phyloP scores from a whole-genome alignment of 2,797 vertebrate species.

The Ptychadena robeensis region DNA sequence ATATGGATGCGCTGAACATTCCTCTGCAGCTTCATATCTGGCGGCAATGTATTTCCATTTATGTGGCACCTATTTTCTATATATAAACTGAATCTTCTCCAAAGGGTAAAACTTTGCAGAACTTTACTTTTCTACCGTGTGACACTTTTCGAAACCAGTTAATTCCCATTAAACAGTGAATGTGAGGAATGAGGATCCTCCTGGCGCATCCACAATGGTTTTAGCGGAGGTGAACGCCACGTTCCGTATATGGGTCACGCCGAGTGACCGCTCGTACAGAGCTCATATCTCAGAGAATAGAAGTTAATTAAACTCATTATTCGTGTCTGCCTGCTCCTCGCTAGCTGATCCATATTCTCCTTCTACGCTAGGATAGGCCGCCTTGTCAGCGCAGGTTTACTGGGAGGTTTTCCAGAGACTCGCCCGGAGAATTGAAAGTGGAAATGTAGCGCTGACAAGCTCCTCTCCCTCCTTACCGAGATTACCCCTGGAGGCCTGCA shows the following conservation, averaged over 20 bases:
- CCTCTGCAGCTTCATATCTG: too few species aligned
- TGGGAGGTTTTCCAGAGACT: neutral
- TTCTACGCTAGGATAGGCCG: neutral
- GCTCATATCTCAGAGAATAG: neutral
- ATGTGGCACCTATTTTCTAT: neutral
- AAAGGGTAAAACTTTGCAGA: neutral
- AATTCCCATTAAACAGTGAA: neutral
- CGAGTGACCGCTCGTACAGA: neutral
- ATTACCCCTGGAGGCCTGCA: slow-evolving; percentile 19
- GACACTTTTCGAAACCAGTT: neutral
- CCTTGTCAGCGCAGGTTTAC: slow-evolving; percentile 5
- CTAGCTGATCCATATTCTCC: neutral
- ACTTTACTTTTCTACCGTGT: neutral
- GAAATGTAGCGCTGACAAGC: neutral
- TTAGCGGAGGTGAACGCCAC: too few species aligned
- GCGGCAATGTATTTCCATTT: too few species aligned
- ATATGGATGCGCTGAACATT: too few species aligned
- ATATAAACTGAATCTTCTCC: neutral
- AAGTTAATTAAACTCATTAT: slow-evolving; percentile 13
- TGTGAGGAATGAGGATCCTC: neutral
- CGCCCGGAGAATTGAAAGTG: slow-evolving; percentile 1
- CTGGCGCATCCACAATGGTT: neutral
- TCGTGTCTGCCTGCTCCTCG: neutral
- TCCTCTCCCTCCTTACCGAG: neutral
- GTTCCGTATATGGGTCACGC: neutral